phyloP scores from a whole-genome alignment of 2,113 vertebrate genomes.

The Cyprinus carpio region DNA sequence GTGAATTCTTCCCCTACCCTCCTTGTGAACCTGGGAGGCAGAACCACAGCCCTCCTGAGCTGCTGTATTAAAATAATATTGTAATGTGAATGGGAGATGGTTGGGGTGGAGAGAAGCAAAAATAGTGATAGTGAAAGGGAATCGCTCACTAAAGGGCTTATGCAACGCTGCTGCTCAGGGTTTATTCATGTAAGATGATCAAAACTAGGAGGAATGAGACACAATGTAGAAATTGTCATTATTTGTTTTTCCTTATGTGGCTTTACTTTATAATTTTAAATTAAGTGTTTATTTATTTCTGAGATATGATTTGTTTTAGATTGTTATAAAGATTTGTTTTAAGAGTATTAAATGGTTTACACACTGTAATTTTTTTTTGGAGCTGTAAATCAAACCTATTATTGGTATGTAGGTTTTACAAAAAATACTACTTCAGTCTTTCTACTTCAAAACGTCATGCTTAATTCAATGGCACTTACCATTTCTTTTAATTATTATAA shows the following conservation, averaged over 20 bases:
- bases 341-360: too few relatives aligned
- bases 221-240: not conserved
- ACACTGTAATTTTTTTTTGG: too few relatives aligned
- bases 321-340: not conserved
- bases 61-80: conserved; percentile 29
- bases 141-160: not conserved
- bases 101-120: not conserved
- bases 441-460: too few relatives aligned
- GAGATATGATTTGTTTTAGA: not conserved
- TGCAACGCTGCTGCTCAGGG: not conserved
- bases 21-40: conserved; percentile 32
- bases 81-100: conserved; percentile 25
- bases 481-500: not conserved
- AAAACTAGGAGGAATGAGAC: not conserved
- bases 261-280: not conserved
- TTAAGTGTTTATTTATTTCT: not conserved
- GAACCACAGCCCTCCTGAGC: not conserved
- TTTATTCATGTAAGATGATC: not conserved
- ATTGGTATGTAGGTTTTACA: not conserved
- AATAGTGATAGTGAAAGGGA: conserved; percentile 10
- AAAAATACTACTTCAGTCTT: too few relatives aligned
- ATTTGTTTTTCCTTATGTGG: not conserved
- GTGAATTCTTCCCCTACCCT: conserved; percentile 30
- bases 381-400: not conserved
- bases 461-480: not conserved